Percentiles rank a stretch among this genome's conserved stretches.
Conservation (phyloP, 2,888 invertebrate species). For the Polietes domitor region DNA sequence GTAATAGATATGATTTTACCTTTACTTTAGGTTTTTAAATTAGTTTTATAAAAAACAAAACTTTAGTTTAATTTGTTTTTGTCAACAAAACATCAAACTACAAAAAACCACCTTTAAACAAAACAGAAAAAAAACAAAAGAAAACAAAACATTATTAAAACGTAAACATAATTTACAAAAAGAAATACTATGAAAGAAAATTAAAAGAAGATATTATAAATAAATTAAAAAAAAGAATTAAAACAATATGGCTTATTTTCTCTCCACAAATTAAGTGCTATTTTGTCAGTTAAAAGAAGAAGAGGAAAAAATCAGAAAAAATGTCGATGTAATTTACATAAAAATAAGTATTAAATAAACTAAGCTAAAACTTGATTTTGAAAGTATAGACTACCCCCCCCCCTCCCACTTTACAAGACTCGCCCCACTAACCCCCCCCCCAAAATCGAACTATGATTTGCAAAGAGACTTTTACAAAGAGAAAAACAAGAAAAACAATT, state of each 20-base stretch:
- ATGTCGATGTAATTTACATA: constrained; percentile 62
- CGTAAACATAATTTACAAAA: constrained; percentile 39
- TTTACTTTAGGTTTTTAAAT: background rate
- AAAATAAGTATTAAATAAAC: constrained; percentile 44
- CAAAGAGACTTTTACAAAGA: background rate
- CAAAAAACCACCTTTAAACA: constrained; percentile 65
- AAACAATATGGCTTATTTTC: constrained; percentile 64
- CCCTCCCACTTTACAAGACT: constrained; percentile 9
- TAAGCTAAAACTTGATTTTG: background rate
- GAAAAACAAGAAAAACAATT: background rate
- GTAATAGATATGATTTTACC: background rate
- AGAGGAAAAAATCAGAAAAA: constrained; percentile 29
- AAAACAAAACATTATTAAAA: constrained; percentile 65
- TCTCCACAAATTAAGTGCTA: constrained; percentile 61
- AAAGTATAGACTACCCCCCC: background rate
- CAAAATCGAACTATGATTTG: constrained; percentile 11
- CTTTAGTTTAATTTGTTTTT: constrained; percentile 56
- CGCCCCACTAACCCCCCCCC: background rate
- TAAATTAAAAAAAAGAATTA: constrained; percentile 49
- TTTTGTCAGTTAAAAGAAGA: constrained; percentile 58
- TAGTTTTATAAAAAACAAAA: constrained; percentile 11
- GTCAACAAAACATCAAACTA: constrained; percentile 62
- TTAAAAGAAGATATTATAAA: constrained; percentile 50
- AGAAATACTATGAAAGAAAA: background rate
- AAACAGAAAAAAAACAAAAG: too few relatives aligned